Evolutionary conservation across 2,113 vertebrate genomes (phyloP).

Genomic region (Hypocryptadius cinnamomeus): DNA sequence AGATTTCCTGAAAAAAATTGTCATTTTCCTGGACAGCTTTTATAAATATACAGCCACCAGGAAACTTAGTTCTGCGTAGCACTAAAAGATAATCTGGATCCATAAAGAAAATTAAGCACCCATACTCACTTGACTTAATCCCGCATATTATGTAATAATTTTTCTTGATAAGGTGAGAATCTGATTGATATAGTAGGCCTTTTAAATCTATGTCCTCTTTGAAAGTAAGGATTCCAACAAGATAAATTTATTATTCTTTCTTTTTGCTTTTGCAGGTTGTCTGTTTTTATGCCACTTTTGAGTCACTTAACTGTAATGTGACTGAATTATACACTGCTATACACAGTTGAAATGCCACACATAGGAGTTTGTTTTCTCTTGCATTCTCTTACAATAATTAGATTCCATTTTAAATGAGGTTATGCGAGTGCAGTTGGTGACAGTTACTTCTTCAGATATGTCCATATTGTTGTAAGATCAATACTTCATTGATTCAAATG

Average conservation of each 20-base stretch:
- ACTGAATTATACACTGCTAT: neutral
- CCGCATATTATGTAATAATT: neutral
- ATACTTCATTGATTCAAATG: neutral
- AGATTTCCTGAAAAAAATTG: neutral
- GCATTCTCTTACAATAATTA: neutral
- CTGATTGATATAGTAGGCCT: neutral
- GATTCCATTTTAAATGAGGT: neutral
- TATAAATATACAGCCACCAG: neutral
- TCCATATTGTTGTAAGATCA: neutral
- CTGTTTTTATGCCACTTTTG: neutral
- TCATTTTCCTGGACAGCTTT: neutral
- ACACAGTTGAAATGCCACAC: neutral
- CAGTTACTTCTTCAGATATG: neutral
- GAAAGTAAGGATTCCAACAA: neutral
- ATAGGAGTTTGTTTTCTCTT: neutral
- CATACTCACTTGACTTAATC: rapidly evolving
- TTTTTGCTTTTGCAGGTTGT: neutral
- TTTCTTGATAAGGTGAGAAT: neutral
- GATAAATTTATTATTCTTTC: neutral
- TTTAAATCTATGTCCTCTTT: neutral
- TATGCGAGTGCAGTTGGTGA: neutral
- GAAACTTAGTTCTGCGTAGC: neutral
- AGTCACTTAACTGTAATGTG: neutral
- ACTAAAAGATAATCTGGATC: neutral
- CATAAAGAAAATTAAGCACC: neutral